Conservation (phyloP, 2,113 vertebrate genomes). For the Tragelaphus scriptus region DNA sequence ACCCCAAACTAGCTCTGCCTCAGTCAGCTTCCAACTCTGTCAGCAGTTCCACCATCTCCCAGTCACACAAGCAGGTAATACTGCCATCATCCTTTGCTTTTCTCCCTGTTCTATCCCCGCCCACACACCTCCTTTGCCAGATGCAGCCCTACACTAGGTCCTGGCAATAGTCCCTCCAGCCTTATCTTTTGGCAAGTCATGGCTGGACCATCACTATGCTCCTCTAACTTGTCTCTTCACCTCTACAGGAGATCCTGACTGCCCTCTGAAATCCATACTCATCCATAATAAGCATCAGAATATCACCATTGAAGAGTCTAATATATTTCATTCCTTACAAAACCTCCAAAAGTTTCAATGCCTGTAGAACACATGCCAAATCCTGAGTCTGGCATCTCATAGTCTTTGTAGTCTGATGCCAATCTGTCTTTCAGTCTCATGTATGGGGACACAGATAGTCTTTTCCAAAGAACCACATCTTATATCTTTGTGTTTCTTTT, state of each 20-base stretch:
- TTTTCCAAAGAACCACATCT: neutral
- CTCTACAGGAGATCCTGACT: neutral
- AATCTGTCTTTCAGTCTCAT: neutral
- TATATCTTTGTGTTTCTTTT: neutral
- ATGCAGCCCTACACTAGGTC: neutral
- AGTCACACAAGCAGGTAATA: neutral
- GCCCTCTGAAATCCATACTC: neutral
- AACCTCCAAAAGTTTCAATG: neutral
- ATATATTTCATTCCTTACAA: neutral
- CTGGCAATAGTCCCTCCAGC: neutral
- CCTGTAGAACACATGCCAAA: neutral
- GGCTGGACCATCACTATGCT: neutral
- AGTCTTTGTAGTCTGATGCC: neutral
- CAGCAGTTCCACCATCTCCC: neutral
- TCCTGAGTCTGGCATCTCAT: neutral
- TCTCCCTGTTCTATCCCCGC: neutral
- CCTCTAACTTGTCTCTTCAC: neutral
- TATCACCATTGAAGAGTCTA: neutral
- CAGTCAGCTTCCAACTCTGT: neutral
- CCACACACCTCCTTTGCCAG: neutral
- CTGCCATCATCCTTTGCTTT: neutral
- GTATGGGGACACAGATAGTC: neutral
- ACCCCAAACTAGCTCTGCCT: neutral
- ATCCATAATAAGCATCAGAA: neutral
- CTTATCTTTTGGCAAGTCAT: neutral